A percentile compares a stretch with the other conserved stretches of the same genome.
Evolutionary conservation across 2,888 invertebrate species (phyloP).

Genomic region (Caenorhabditis becei): DNA sequence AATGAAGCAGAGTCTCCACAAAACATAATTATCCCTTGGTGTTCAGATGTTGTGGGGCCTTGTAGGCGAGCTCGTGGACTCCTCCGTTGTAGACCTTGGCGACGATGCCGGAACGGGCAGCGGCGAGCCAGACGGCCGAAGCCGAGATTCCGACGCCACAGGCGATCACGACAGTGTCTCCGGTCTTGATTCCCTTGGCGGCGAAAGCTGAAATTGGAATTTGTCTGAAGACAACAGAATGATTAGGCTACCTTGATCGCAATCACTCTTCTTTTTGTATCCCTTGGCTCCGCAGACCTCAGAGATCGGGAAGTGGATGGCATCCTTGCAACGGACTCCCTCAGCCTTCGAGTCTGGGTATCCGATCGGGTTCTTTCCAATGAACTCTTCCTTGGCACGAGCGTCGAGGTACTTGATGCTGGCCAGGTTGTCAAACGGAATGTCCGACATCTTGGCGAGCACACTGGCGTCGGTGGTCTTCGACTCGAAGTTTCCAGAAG

Average conservation of each 20-base stretch:
- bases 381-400: slow-evolving; percentile 55
- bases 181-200: slow-evolving; percentile 55
- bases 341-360: slow-evolving; percentile 53
- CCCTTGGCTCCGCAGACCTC: slow-evolving; percentile 61
- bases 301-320: slow-evolving; percentile 57
- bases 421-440: slow-evolving; percentile 58
- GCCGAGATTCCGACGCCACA: slow-evolving; percentile 57
- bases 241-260: slow-evolving; percentile 34
- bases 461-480: slow-evolving; percentile 39
- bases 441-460: slow-evolving; percentile 43
- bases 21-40: slow-evolving; percentile 31
- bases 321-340: slow-evolving; percentile 54
- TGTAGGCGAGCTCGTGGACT: slow-evolving; percentile 54
- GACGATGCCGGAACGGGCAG: slow-evolving; percentile 52
- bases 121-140: slow-evolving; percentile 53
- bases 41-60: slow-evolving; percentile 56
- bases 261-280: slow-evolving; percentile 64
- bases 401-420: slow-evolving; percentile 59
- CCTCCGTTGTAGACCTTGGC: slow-evolving; percentile 60
- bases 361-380: slow-evolving; percentile 57
- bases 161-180: slow-evolving; percentile 50
- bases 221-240: not conserved
- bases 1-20: slow-evolving; percentile 15
- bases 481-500: slow-evolving; percentile 53
- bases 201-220: slow-evolving; percentile 48